Percentiles rank a stretch among this genome's conserved stretches.
Conservation (phyloP, 2,888 invertebrate species). For the Lissocephala sabroskyi region DNA sequence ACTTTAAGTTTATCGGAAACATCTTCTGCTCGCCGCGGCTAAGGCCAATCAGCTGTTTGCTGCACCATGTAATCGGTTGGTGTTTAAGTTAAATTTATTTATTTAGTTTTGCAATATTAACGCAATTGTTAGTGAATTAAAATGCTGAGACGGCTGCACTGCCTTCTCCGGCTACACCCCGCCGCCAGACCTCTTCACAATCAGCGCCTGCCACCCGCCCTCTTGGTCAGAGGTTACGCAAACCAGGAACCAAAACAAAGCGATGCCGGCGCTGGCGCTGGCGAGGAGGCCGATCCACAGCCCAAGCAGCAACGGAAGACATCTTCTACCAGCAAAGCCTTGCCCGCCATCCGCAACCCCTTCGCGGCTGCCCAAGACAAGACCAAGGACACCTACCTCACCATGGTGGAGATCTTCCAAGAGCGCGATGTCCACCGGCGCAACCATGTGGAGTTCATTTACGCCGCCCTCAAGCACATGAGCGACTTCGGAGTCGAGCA, state of each 20-base stretch:
- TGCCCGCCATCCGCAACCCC: conserved; percentile 64
- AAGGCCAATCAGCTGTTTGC: neutral
- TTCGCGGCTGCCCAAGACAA: conserved; percentile 59
- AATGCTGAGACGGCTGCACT: conserved; percentile 7
- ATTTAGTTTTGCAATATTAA: too few species aligned
- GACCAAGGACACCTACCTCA: conserved; percentile 78
- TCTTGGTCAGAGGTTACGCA: neutral
- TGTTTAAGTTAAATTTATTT: too few species aligned
- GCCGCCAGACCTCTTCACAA: neutral
- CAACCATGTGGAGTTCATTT: conserved; percentile 96
- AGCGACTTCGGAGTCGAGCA: conserved; percentile 90
- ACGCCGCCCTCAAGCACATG: conserved; percentile 90
- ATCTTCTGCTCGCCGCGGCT: neutral
- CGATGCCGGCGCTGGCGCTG: neutral
- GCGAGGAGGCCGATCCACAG: neutral
- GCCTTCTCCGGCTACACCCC: conserved; percentile 4
- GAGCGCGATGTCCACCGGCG: conserved; percentile 79
- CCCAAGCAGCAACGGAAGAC: neutral
- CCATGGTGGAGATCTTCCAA: conserved; percentile 83
- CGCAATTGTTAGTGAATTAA: too few species aligned
- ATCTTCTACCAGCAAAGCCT: conserved; percentile 13
- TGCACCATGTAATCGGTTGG: neutral
- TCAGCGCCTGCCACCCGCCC: neutral
- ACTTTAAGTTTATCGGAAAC: too few species aligned
- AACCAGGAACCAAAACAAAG: neutral